Conservation (phyloP, 2,113 vertebrate genomes). For the Maccullochella peelii region DNA sequence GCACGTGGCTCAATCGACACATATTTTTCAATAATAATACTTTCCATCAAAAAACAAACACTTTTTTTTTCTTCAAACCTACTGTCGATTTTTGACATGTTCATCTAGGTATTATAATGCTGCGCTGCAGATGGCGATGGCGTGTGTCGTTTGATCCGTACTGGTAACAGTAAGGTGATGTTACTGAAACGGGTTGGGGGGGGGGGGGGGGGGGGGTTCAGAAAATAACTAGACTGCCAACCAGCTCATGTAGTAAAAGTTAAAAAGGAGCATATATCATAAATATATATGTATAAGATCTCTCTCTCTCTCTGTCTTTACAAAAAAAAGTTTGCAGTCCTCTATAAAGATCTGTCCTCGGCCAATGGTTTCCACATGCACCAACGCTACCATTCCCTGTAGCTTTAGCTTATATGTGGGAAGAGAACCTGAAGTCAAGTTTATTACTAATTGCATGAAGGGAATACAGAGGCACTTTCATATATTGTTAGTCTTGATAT, state of each 20-base stretch:
- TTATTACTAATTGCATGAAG: slow-evolving; percentile 83
- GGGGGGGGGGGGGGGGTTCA: slow-evolving; percentile 54
- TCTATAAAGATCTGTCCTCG: slow-evolving; percentile 77
- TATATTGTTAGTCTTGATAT: slow-evolving; percentile 77
- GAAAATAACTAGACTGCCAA: slow-evolving; percentile 88
- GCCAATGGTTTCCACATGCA: slow-evolving; percentile 73
- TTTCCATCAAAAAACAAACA: slow-evolving; percentile 84
- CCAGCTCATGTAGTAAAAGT: slow-evolving; percentile 77
- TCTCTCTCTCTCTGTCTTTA: slow-evolving; percentile 77
- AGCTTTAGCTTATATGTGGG: slow-evolving; percentile 81
- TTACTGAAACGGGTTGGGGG: slow-evolving; percentile 63
- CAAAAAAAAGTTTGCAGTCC: slow-evolving; percentile 77
- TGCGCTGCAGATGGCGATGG: slow-evolving; percentile 72
- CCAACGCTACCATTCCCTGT: slow-evolving; percentile 64
- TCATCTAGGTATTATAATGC: slow-evolving; percentile 74
- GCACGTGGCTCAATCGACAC: slow-evolving; percentile 89
- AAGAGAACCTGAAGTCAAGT: slow-evolving; percentile 83
- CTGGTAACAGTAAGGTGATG: slow-evolving; percentile 70
- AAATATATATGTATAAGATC: slow-evolving; percentile 83
- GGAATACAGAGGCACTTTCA: slow-evolving; percentile 86
- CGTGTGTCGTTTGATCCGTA: slow-evolving; percentile 68
- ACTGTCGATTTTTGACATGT: slow-evolving; percentile 79
- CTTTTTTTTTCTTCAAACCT: slow-evolving; percentile 82
- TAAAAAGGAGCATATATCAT: slow-evolving; percentile 85
- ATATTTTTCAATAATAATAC: slow-evolving; percentile 87